Conservation (phyloP, 1,140 invertebrate species). For the Macrobrachium nipponense region DNA sequence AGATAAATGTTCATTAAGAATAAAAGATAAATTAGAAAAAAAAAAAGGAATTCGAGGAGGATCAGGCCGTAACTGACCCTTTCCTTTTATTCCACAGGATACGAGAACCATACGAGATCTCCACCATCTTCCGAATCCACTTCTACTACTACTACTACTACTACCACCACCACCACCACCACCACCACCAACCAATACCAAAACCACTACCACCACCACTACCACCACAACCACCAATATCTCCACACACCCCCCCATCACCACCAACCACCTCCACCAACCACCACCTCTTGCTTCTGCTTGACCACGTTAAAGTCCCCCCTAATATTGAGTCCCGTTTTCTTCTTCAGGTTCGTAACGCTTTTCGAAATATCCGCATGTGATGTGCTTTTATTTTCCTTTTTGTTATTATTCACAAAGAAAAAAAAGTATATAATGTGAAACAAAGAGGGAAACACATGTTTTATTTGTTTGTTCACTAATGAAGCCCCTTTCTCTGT, state of each 20-base stretch:
- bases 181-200: too few species aligned
- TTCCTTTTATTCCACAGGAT: too few species aligned
- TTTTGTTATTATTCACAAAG: background rate
- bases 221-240: constrained; percentile 15
- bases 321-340: constrained; percentile 33
- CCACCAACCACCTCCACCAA: background rate
- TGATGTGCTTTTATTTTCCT: constrained; percentile 38
- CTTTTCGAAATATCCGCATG: constrained; percentile 44
- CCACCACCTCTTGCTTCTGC: constrained; percentile 26
- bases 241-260: background rate
- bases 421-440: constrained; percentile 3
- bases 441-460: background rate
- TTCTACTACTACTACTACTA: too few species aligned
- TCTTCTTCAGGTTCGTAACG: constrained; percentile 33
- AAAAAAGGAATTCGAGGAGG: too few species aligned
- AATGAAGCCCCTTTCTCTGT: too few species aligned
- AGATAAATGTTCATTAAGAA: too few species aligned
- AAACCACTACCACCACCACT: background rate
- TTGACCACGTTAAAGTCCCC: constrained; percentile 32
- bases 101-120: too few species aligned
- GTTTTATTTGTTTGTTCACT: too few species aligned
- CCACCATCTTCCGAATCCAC: too few species aligned
- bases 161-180: too few species aligned
- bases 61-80: too few species aligned
- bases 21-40: too few species aligned